Conservation (phyloP, 1,140 invertebrate genomes). For the Ladona fulva region DNA sequence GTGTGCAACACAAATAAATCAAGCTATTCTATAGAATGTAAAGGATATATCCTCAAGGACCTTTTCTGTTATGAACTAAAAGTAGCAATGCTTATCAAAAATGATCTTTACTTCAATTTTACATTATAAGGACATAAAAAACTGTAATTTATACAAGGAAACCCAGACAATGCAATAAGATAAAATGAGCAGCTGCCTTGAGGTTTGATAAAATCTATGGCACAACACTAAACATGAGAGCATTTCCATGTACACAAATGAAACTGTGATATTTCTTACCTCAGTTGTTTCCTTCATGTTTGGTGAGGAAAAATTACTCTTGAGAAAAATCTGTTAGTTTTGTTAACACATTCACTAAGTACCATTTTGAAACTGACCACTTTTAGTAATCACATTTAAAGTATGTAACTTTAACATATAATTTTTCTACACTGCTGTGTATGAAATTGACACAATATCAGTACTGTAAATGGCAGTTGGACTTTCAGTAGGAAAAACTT, state of each 20-base stretch:
- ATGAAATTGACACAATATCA: constrained; percentile 7
- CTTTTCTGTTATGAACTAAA: not conserved
- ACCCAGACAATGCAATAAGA: not conserved
- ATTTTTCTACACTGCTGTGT: not conserved
- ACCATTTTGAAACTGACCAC: not conserved
- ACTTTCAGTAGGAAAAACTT: constrained; percentile 7
- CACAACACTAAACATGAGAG: not conserved
- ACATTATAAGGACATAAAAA: too few species aligned
- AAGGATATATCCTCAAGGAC: not conserved
- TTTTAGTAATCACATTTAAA: not conserved
- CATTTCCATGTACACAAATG: not conserved
- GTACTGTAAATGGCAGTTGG: not conserved
- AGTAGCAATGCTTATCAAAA: not conserved
- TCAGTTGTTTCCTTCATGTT: not conserved
- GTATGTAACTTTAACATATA: not conserved
- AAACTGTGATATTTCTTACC: not conserved
- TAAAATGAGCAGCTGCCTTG: constrained; percentile 9
- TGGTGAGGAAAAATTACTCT: not conserved
- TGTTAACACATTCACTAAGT: not conserved
- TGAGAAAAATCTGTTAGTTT: not conserved
- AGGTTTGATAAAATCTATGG: not conserved
- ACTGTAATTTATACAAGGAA: constrained; percentile 5
- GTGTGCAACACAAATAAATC: too few species aligned
- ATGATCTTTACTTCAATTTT: constrained; percentile 10
- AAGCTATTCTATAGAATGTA: too few species aligned